phyloP scores from a whole-genome alignment of 2,888 invertebrate species.

The Clepsis dumicolana region DNA sequence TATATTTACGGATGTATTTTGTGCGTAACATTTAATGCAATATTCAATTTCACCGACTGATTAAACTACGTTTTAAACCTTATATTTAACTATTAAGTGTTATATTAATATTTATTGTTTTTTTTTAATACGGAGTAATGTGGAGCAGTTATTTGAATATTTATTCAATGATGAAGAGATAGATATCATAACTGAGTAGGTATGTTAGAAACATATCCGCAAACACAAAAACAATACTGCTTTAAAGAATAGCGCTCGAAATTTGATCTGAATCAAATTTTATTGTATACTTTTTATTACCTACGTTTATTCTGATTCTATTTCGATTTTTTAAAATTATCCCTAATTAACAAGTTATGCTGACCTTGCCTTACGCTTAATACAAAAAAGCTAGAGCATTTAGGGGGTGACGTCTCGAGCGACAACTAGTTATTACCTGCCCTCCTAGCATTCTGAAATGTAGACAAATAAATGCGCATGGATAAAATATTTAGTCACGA shows the following conservation, averaged over 20 bases:
- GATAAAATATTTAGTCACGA: no score
- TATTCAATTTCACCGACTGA: slow-evolving; percentile 1
- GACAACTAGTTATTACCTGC: neutral
- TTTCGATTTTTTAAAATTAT: neutral
- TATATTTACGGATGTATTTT: slow-evolving; percentile 3
- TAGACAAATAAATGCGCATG: no score
- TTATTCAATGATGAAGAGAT: neutral
- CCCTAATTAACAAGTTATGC: neutral
- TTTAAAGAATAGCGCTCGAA: no score
- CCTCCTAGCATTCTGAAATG: no score
- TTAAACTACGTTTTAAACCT: slow-evolving; percentile 2
- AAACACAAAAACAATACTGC: no score
- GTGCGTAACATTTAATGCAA: neutral
- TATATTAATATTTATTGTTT: neutral
- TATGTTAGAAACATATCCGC: no score
- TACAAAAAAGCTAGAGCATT: neutral
- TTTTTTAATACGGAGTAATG: neutral
- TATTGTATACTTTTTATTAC: neutral
- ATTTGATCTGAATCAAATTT: no score
- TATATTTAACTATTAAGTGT: neutral
- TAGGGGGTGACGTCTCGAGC: neutral
- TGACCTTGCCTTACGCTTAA: neutral
- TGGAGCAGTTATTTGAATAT: neutral
- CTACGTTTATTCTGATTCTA: neutral
- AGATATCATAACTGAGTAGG: no score